Conservation (phyloP, 2,888 invertebrate species). For the Barypeithes pellucidus region DNA sequence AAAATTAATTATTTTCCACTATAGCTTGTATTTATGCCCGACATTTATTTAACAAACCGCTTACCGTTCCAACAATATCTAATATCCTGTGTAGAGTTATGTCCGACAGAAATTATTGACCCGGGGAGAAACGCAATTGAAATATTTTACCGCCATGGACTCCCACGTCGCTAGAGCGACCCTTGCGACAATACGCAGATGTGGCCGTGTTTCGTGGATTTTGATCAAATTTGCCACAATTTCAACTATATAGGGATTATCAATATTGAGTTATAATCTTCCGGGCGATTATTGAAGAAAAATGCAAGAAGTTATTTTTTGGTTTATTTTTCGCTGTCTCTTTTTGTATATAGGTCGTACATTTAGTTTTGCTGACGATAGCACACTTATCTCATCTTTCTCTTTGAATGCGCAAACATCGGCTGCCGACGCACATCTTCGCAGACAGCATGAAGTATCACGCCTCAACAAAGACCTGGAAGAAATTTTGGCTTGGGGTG, state of each 20-base stretch:
- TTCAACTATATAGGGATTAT: neutral
- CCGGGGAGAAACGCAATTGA: neutral
- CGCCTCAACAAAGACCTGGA: too few relatives aligned
- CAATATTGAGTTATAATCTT: neutral
- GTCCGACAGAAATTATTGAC: constrained; percentile 6
- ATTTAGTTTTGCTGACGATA: too few relatives aligned
- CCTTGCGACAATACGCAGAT: constrained; percentile 6
- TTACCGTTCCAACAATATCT: neutral
- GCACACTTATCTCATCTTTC: too few relatives aligned
- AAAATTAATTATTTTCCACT: too few relatives aligned
- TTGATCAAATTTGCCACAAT: neutral
- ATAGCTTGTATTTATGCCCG: neutral
- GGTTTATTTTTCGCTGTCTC: too few relatives aligned
- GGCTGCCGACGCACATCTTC: too few relatives aligned
- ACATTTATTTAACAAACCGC: neutral
- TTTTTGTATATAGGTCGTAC: too few relatives aligned
- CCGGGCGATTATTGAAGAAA: too few relatives aligned
- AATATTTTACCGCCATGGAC: constrained; percentile 1
- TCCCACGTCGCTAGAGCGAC: neutral
- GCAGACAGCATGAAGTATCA: too few relatives aligned
- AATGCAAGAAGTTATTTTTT: too few relatives aligned
- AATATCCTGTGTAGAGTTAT: neutral
- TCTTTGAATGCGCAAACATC: too few relatives aligned
- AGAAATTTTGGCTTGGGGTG: too few relatives aligned
- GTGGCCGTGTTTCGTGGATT: constrained; percentile 1